Percentiles rank a stretch among this genome's conserved stretches.
Evolutionary conservation across 2,113 vertebrate genomes (phyloP).

Genomic region (Jaculus jaculus): DNA sequence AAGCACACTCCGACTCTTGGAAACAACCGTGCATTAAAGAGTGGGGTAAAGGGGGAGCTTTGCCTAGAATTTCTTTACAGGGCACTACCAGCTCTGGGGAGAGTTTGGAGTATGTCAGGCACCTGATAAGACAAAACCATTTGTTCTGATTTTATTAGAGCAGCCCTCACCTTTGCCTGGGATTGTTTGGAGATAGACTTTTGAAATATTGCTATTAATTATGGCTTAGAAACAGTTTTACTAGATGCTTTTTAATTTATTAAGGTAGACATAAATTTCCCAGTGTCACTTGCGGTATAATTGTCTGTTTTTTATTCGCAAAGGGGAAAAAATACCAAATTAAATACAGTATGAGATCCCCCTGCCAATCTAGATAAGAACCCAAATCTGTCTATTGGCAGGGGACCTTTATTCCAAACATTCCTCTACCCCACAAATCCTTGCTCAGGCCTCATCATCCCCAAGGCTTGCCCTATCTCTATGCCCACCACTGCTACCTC

Average conservation of each 20-base stretch:
- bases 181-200: background rate
- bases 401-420: background rate
- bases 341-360: slow-evolving; percentile 9
- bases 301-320: slow-evolving; percentile 28
- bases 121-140: background rate
- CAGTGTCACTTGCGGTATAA: slow-evolving; percentile 17
- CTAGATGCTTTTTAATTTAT: slow-evolving; percentile 58
- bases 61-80: background rate
- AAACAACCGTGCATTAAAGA: background rate
- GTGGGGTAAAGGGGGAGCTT: fast-evolving
- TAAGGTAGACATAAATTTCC: slow-evolving; percentile 46
- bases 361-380: slow-evolving; percentile 17
- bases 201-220: slow-evolving; percentile 53
- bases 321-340: background rate
- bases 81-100: background rate
- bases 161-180: background rate
- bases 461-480: background rate
- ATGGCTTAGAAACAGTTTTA: slow-evolving; percentile 43
- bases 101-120: background rate
- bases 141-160: background rate
- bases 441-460: background rate
- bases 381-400: background rate
- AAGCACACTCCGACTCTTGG: background rate
- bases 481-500: fast-evolving
- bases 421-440: background rate